phyloP scores from a whole-genome alignment of 2,113 vertebrate genomes.

The Phycodurus eques region DNA sequence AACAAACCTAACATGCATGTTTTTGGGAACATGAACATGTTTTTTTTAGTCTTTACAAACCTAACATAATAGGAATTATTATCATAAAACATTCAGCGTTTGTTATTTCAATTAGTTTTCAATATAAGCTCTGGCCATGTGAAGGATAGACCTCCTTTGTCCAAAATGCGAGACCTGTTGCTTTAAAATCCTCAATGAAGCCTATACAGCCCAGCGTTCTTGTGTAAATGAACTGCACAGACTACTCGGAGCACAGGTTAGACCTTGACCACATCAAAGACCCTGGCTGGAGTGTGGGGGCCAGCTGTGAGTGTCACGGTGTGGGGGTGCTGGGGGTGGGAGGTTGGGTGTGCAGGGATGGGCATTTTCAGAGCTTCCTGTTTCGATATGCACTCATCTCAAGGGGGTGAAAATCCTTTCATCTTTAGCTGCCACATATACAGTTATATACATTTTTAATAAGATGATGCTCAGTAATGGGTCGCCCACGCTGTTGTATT shows the following conservation, averaged over 20 bases:
- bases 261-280: constrained; percentile 41
- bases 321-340: background rate
- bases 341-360: background rate
- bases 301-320: constrained; percentile 14
- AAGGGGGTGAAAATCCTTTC: constrained; percentile 26
- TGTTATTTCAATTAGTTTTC: background rate
- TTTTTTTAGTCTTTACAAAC: too few species aligned
- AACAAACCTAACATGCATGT: too few species aligned
- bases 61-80: too few species aligned
- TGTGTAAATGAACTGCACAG: constrained; percentile 3
- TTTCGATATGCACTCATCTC: constrained; percentile 20
- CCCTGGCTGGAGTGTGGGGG: constrained; percentile 10
- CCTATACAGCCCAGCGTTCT: background rate
- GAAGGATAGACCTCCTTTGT: background rate
- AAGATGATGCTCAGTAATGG: constrained; percentile 2
- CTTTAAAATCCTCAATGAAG: background rate
- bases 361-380: constrained; percentile 18
- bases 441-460: constrained; percentile 1
- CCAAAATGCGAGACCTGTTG: background rate
- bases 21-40: too few species aligned
- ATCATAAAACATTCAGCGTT: too few species aligned
- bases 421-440: constrained; percentile 30
- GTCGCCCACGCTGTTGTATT: constrained; percentile 36
- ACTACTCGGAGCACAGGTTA: constrained; percentile 13
- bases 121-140: background rate